Conservation (phyloP, 1,140 invertebrate species). For the Drosophila nannoptera region DNA sequence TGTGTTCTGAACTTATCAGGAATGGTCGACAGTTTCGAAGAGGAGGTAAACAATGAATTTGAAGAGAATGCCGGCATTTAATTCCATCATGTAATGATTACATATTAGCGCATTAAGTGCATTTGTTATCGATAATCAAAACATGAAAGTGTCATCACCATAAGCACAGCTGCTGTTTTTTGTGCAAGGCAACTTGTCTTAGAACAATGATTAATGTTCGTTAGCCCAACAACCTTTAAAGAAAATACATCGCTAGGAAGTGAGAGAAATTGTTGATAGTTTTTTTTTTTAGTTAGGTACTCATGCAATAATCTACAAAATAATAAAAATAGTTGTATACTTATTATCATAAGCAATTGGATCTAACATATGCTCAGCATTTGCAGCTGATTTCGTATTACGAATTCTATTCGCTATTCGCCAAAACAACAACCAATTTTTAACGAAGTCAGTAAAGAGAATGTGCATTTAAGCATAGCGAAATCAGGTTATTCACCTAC, state of each 20-base stretch:
- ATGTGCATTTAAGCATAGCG: constrained; percentile 5
- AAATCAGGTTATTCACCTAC: constrained; percentile 13
- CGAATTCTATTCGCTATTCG: background rate
- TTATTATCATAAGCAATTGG: background rate
- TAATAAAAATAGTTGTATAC: background rate
- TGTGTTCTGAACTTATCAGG: too few species aligned
- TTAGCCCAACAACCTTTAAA: background rate
- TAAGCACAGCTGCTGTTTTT: constrained; percentile 4
- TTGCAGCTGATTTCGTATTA: background rate
- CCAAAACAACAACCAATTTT: background rate
- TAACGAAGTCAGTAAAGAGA: constrained; percentile 7
- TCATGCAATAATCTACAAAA: background rate
- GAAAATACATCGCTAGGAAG: background rate
- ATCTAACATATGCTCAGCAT: background rate
- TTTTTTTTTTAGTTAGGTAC: background rate
- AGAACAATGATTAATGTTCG: background rate
- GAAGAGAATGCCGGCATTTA: constrained; percentile 5
- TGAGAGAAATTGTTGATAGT: background rate
- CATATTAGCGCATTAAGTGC: background rate
- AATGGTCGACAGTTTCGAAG: too few species aligned
- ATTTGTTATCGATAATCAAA: constrained; percentile 9
- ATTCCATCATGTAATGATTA: background rate
- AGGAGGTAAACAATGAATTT: background rate
- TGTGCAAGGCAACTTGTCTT: background rate
- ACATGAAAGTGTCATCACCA: background rate